These are phyloP conservation scores for Oxytorus armatus DNA, from an alignment of 2,888 invertebrate genomes.

Conservation along the genomic window DNA sequence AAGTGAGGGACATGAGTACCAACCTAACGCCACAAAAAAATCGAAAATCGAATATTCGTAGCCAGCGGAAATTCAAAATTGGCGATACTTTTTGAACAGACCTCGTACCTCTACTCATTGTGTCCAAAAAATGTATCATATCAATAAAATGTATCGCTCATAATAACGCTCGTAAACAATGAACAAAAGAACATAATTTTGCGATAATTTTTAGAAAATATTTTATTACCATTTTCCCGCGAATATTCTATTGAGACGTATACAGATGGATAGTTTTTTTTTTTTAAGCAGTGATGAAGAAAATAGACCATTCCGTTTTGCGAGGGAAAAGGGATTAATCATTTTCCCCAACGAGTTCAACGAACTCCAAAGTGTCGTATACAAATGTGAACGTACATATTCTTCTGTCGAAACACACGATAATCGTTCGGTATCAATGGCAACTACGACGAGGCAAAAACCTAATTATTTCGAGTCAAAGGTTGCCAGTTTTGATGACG, in stretches of 20 bases:
- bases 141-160: slow-evolving; percentile 2
- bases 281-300: background rate
- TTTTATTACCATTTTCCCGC: background rate
- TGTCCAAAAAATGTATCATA: background rate
- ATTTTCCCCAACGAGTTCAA: background rate
- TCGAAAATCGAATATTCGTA: too few species aligned
- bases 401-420: background rate
- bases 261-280: background rate
- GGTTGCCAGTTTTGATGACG: slow-evolving; percentile 40
- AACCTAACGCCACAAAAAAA: too few species aligned
- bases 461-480: slow-evolving; percentile 46
- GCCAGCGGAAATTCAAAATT: too few species aligned
- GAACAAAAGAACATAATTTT: background rate
- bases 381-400: background rate
- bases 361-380: background rate
- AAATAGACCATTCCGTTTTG: too few species aligned
- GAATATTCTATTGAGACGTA: background rate
- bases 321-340: too few species aligned
- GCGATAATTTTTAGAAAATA: background rate
- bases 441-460: background rate
- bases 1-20: too few species aligned
- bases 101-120: background rate
- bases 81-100: too few species aligned
- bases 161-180: background rate
- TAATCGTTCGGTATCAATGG: slow-evolving; percentile 15